A percentile compares a stretch with the other conserved stretches of the same genome.
phyloP scores from a whole-genome alignment of 2,113 vertebrate genomes.

The Dolichallabes microphthalmus region DNA sequence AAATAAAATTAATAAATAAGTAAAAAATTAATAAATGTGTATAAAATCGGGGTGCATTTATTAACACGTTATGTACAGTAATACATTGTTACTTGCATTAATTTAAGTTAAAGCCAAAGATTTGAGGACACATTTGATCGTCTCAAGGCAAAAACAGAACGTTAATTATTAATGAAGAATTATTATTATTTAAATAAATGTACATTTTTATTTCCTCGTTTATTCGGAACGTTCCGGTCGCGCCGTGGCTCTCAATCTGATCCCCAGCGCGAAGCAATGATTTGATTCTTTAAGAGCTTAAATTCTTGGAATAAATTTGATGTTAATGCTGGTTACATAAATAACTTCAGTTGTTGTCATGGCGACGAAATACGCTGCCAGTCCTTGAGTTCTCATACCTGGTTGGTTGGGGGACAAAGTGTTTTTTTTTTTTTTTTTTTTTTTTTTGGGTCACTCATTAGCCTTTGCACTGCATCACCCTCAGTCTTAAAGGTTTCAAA shows the following conservation, averaged over 20 bases:
- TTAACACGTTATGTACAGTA: background rate
- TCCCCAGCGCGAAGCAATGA: background rate
- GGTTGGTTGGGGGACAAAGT: background rate
- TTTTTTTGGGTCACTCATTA: background rate
- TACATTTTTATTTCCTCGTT: no score
- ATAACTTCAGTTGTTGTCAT: background rate
- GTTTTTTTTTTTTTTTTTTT: background rate
- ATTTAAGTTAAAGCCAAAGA: background rate
- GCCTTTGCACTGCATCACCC: background rate
- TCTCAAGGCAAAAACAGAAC: background rate
- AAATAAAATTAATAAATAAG: no score
- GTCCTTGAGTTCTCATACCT: background rate
- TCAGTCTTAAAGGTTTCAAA: background rate
- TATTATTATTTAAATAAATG: no score
- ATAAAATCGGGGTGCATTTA: background rate
- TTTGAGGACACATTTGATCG: background rate
- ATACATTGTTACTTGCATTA: no score
- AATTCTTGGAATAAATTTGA: background rate
- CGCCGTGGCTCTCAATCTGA: no score
- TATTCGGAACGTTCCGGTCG: no score
- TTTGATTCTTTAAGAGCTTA: background rate
- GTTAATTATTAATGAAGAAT: background rate
- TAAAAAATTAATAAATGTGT: no score
- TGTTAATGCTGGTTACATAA: background rate
- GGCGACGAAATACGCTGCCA: background rate